These are phyloP conservation scores for Atrichornis clamosus DNA, from an alignment of 2,113 vertebrate species.

Conservation along the genomic window DNA sequence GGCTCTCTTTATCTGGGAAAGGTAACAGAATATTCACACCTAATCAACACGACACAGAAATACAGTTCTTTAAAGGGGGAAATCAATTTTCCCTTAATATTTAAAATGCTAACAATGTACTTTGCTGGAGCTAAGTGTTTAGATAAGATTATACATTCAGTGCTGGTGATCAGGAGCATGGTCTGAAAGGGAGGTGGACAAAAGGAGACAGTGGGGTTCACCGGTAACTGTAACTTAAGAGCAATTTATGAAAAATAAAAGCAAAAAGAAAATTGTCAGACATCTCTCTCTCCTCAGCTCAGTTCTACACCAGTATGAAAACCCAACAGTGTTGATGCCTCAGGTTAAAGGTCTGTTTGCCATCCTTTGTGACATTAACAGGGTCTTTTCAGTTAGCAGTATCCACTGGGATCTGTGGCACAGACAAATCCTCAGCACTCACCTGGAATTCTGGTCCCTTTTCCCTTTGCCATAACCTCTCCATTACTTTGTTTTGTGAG, in stretches of 20 bases:
- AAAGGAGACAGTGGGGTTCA: not conserved
- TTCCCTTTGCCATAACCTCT: not conserved
- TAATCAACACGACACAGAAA: not conserved
- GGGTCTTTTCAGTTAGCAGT: not conserved
- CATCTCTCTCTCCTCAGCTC: not conserved
- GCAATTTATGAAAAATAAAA: not conserved
- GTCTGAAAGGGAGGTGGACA: not conserved
- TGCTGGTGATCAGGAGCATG: not conserved
- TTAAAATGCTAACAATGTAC: not conserved
- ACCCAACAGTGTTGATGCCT: not conserved
- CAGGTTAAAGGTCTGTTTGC: not conserved
- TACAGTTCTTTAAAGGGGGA: not conserved
- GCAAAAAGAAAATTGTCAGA: not conserved
- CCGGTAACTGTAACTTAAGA: not conserved
- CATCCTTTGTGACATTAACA: not conserved
- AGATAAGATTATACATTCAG: not conserved
- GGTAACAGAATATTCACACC: constrained; percentile 30
- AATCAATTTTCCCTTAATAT: constrained; percentile 30
- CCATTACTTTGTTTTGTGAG: not conserved
- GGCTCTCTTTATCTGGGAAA: not conserved
- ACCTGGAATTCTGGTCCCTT: not conserved
- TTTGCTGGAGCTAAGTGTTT: not conserved
- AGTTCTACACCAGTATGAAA: not conserved
- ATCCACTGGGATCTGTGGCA: not conserved
- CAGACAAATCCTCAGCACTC: not conserved